Base-by-base conservation (phyloP, 2,797 vertebrate genomes). In the Parambassis ranga region DNA sequence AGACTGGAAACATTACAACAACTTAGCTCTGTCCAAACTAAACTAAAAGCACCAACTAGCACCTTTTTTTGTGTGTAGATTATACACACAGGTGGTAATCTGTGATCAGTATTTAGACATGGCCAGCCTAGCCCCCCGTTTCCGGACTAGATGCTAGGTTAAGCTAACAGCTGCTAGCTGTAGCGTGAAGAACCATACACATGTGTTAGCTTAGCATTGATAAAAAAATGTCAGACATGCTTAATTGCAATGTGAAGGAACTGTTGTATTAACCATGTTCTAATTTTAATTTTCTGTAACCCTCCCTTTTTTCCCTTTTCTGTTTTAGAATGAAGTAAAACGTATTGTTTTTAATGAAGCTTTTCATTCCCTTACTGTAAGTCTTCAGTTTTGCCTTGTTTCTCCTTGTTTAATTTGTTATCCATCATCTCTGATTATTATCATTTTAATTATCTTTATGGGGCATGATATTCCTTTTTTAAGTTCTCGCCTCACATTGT, bases 351-450 rank as follows among this genome's bases (percentile, higher is more conserved):
- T 94, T 93, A 92, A 87, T 89, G 93, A 93, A 85, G 92, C 93
- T 92, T 94, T 94, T 93, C 93, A 92, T 93, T 94, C 93, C 94
- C 94, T 93, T 92, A 50, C 92, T 94, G 93, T 94, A 94, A 94
- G 93, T 94, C 87, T 90, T 92, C 53, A 88, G 90, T 92, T 91
- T 84, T 85, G 76, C 88, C 83, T 89, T 82, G 81, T 88, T 93
- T 88, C 77, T 78, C 56, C 47, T 84, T 70, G n/a, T 71, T 91
- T 85, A 63, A 85, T 87, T 89, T 87, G 56, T 86, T 86, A 71
- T 69, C 43, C 56, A 79, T 79, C 64, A 80, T 76, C 67, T 82
- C 69, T 86, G 50, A 66, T 77, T 87, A 53, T 77, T 59, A 57
- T 78, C 22, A 71, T 75, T 75, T 79, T 71, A 81, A 81, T 84